Evolutionary conservation across 2,888 invertebrate genomes (phyloP).

Genomic region (Drosophila cognata): DNA sequence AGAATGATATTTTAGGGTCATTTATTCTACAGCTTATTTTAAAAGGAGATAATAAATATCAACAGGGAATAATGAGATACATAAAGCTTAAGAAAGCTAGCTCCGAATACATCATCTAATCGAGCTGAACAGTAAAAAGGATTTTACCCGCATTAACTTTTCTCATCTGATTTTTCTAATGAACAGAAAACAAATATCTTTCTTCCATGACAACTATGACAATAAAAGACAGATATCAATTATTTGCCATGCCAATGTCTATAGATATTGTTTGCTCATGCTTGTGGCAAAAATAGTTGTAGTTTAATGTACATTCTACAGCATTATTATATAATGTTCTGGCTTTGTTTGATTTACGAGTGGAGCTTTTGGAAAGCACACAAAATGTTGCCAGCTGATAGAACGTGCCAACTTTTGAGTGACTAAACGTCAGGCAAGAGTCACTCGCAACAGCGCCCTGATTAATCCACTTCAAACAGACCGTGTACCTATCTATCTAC

Average conservation of each 20-base stretch:
- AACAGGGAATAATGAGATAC: not conserved
- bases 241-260: constrained; percentile 36
- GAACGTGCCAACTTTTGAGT: constrained; percentile 56
- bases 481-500: constrained; percentile 2
- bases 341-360: constrained; percentile 51
- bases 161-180: not conserved
- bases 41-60: not conserved
- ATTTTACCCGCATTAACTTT: not conserved
- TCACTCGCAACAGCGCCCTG: constrained; percentile 54
- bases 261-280: not conserved
- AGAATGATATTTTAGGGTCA: not conserved
- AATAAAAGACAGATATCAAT: constrained; percentile 11
- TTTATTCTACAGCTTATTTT: not conserved
- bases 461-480: constrained; percentile 72
- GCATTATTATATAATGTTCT: constrained; percentile 10
- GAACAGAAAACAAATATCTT: too few species aligned
- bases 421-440: constrained; percentile 19
- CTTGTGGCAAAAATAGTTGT: constrained; percentile 22
- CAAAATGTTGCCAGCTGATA: constrained; percentile 49
- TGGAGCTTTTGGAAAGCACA: constrained; percentile 39
- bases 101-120: not conserved
- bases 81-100: not conserved
- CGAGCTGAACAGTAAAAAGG: not conserved
- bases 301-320: constrained; percentile 17
- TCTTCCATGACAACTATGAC: not conserved